Evolutionary conservation across 1,140 invertebrate species (phyloP), one percentile per base, ranked within the genome.

Genomic region (Aphidius ervi): DNA sequence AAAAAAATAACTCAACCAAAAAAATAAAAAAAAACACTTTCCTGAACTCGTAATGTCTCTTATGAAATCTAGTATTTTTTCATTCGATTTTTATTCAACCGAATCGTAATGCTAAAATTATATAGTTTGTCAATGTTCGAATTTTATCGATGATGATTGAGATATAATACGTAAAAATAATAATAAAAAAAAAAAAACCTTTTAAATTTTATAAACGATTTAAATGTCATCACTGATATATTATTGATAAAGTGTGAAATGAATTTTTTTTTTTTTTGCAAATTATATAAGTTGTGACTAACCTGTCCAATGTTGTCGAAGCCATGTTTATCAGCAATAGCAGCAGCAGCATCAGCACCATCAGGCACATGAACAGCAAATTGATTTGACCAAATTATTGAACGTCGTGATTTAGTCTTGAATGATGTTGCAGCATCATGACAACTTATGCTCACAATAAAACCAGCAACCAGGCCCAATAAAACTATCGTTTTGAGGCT

Each of bases 261-360:
- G 10, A 16, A 20, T 10, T 40, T 41, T 10, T 6, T 52, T 9
- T 37, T 40, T 52, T 8, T 52, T 52, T 3, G 40, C 9, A 9
- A 3, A 52, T 9, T n/a, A 43, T 65, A 57, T 40, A 47, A 57
- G 47, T 61, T 58, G 58, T 40, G 31, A 72, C 82, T 82, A 72
- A 91, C 89, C 87, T 91, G 86, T 82, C 89, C 89, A 67, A 82
- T 76, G 74, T 89, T 88, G 65, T 82, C 72, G 77, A 88, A 91
- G 58, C 87, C 89, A 69, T 90, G 85, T 70, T 85, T 85, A 54
- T 72, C 72, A n/a, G 89, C 89, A 59, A 92, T 82, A 68, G 84
- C 82, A 8, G 82, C 81, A 10, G 83, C 84, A 46, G 79, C 77
- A 6, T 80, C 67, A 37, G 78, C 73, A 9, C 87, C 88, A 42